phyloP scores from a whole-genome alignment of 2,888 invertebrate species.

The Melangyna quadrimaculata region DNA sequence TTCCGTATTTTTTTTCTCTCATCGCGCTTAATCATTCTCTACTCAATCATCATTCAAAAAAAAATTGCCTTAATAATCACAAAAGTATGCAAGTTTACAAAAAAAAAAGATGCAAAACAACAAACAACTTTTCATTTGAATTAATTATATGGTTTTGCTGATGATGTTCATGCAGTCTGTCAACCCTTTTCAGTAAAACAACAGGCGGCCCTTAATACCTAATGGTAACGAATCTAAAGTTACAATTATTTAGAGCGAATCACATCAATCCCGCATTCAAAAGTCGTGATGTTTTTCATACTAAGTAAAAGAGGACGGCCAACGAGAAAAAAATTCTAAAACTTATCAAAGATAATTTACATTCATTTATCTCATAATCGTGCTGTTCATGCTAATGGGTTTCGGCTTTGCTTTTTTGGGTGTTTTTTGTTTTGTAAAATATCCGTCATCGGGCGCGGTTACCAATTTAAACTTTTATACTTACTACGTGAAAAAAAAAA shows the following conservation, averaged over 20 bases:
- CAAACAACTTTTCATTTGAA: slow-evolving; percentile 32
- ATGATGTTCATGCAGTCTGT: slow-evolving; percentile 23
- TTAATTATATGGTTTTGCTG: slow-evolving; percentile 38
- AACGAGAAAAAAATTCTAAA: slow-evolving; percentile 15
- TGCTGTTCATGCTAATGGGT: slow-evolving; percentile 56
- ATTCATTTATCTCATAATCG: slow-evolving; percentile 65
- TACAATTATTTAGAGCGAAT: slow-evolving; percentile 47
- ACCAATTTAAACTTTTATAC: slow-evolving; percentile 59
- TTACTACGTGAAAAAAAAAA: slow-evolving; percentile 15
- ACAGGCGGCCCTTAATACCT: background rate
- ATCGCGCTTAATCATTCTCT: slow-evolving; percentile 38
- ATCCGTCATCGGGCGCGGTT: background rate
- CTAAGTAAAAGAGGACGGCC: background rate
- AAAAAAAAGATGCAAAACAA: background rate
- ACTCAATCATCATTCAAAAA: slow-evolving; percentile 41
- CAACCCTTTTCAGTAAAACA: slow-evolving; percentile 29
- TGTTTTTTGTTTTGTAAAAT: background rate
- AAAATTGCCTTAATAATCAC: slow-evolving; percentile 18
- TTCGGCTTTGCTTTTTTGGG: slow-evolving; percentile 16
- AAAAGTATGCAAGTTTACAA: slow-evolving; percentile 36
- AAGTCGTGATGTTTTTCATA: slow-evolving; percentile 29
- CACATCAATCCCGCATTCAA: slow-evolving; percentile 56
- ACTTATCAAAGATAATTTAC: slow-evolving; percentile 51
- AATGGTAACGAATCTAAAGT: slow-evolving; percentile 16
- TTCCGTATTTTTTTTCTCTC: background rate